Conservation (phyloP, 2,113 vertebrate species). For the Mustelus asterias region DNA sequence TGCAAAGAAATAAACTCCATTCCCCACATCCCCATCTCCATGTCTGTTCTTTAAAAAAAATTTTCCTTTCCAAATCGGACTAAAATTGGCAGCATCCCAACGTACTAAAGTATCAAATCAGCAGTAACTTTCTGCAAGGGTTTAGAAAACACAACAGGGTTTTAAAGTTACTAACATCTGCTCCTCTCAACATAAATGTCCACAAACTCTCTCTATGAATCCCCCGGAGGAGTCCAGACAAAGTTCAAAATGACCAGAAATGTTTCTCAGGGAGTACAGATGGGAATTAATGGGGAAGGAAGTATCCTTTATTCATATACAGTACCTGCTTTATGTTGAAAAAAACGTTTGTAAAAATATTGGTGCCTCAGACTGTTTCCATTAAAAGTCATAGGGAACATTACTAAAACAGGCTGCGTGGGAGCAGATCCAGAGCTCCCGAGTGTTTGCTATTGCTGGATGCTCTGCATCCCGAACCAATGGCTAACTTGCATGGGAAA, state of each 20-base stretch:
- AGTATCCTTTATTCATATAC: neutral
- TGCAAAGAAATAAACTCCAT: neutral
- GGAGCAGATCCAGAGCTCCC: neutral
- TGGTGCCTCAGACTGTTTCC: neutral
- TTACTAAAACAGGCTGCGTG: neutral
- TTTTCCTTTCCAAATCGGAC: neutral
- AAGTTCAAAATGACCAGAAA: conserved; percentile 20
- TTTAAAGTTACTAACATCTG: conserved; percentile 8
- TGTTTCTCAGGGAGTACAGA: neutral
- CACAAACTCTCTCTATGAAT: neutral
- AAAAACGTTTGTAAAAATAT: neutral
- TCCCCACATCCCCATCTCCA: neutral
- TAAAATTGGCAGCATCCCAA: neutral
- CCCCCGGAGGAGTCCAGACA: neutral
- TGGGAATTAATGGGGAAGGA: neutral
- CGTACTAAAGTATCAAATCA: neutral
- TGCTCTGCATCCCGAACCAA: neutral
- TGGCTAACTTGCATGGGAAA: conserved; percentile 3
- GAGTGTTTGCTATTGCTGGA: neutral
- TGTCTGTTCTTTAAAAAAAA: neutral
- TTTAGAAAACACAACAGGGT: conserved; percentile 5
- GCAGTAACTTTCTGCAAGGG: neutral
- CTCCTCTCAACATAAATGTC: neutral
- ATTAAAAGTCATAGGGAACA: neutral
- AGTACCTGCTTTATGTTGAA: neutral